Evolutionary conservation across 1,140 invertebrate genomes (phyloP), one percentile per base, ranked within the genome.

Genomic region (Papilio glaucus): DNA sequence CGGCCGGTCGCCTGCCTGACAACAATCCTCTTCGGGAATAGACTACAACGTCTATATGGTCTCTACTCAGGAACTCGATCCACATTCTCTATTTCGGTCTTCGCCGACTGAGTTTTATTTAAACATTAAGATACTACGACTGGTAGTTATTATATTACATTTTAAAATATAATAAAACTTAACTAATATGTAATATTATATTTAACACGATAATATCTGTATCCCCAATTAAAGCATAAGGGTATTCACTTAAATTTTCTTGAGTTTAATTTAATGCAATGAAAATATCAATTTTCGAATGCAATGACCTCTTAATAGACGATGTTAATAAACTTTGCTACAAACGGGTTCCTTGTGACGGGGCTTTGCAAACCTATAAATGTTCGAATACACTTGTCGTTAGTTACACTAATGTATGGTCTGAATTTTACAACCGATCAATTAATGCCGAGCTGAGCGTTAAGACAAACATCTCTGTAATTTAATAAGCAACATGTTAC

Each of bases 391-490:
- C 29, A 33, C 21, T 10, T 21, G 45, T 53, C 45, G 21, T 57
- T 57, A 57, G 24, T 53, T 57, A 57, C 49, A 21, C 21, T 57
- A 57, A 57, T 57, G 49, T 57, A 57, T 24, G 10, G 49, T 10
- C 12, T 26, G 49, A 57, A 57, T 57, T 57, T 57, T 57, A 57
- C 21, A 57, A 57, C 49, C 49, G 49, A 57, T 57, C 49, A 57
- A 57, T 57, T 57, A 13, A 57, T 24, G 49, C 21, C 49, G 21
- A 21, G 18, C 12, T 3, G 7, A 26, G 49, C 49, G 49, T 57
- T 57, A 57, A 57, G 49, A 57, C 49, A 57, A 57, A 57, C 49
- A 57, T 57, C 49, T 57, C 49, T 57, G 21, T 57, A 57, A 57
- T 57, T 24, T 57, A 57, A 57, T 57, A 57, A 57, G 49, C 49